Conservation (phyloP, 2,888 invertebrate species). For the Campoplex nolae region DNA sequence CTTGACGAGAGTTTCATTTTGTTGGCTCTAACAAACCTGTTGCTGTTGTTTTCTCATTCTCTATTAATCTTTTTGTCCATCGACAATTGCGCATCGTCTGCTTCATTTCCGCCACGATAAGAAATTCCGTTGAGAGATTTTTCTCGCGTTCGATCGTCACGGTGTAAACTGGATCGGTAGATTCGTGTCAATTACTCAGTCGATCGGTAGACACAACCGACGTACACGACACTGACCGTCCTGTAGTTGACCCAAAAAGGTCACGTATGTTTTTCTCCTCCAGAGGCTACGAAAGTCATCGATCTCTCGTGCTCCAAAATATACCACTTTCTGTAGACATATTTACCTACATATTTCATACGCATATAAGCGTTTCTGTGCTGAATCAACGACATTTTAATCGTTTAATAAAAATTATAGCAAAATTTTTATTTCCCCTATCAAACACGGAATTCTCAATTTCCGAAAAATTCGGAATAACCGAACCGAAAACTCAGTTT, state of each 20-base stretch:
- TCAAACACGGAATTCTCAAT: too few relatives aligned
- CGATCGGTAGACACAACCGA: neutral
- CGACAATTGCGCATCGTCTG: slow-evolving; percentile 21
- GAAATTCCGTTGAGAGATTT: slow-evolving; percentile 29
- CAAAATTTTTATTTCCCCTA: neutral
- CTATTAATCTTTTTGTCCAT: neutral
- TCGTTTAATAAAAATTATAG: neutral
- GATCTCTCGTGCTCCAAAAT: slow-evolving; percentile 18
- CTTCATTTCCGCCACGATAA: slow-evolving; percentile 16
- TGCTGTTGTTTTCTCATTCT: slow-evolving; percentile 4
- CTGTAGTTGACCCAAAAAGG: slow-evolving; percentile 28
- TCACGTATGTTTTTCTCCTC: neutral
- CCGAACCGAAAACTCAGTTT: too few relatives aligned
- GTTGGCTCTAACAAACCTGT: neutral
- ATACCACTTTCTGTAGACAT: slow-evolving; percentile 12
- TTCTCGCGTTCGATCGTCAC: slow-evolving; percentile 10
- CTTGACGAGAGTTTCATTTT: neutral
- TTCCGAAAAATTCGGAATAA: too few relatives aligned
- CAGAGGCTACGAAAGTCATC: slow-evolving; percentile 10
- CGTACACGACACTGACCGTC: slow-evolving; percentile 1
- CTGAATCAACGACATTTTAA: neutral
- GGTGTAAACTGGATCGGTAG: slow-evolving; percentile 23
- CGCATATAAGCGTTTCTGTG: neutral
- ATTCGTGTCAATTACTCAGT: slow-evolving; percentile 31
- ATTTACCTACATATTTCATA: slow-evolving; percentile 13